These are phyloP conservation scores for Epizoanthus ramosus DNA, from an alignment of 92 coral and sea anemone genomes.

Conservation along the genomic window DNA sequence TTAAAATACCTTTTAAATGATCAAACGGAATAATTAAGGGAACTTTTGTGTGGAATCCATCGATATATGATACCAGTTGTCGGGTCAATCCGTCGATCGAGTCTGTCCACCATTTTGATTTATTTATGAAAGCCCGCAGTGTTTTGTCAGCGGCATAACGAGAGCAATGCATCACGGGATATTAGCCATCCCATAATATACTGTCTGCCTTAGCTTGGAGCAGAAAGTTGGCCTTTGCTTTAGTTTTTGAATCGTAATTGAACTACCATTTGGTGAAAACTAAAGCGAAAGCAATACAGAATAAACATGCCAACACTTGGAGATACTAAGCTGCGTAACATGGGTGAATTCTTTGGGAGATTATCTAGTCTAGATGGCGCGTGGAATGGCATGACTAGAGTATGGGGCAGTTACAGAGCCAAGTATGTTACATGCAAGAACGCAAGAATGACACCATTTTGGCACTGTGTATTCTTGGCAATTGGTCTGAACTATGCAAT, in stretches of 20 bases:
- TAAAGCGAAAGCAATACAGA: neutral
- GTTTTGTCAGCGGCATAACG: constrained; percentile 18
- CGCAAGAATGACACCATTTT: constrained; percentile 85
- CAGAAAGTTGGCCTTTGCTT: neutral
- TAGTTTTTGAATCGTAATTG: neutral
- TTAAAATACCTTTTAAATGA: neutral
- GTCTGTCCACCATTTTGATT: constrained; percentile 28
- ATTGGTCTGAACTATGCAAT: constrained; percentile 80
- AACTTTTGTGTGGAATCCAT: too few species aligned
- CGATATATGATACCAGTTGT: too few species aligned
- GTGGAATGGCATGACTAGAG: constrained; percentile 83
- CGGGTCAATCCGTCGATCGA: neutral
- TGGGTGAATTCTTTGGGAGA: constrained; percentile 71
- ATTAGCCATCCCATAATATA: constrained; percentile 65
- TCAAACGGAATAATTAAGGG: too few species aligned
- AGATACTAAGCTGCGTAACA: constrained; percentile 77
- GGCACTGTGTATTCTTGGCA: constrained; percentile 76
- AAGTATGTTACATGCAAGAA: constrained; percentile 86
- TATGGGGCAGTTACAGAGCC: constrained; percentile 86
- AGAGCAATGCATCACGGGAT: constrained; percentile 55
- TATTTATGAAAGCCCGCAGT: neutral
- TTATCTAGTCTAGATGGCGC: constrained; percentile 59
- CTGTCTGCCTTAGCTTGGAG: constrained; percentile 41
- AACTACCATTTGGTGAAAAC: constrained; percentile 14
- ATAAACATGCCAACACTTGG: constrained; percentile 77